These are phyloP conservation scores for Aphodius granarius DNA, from an alignment of 2,888 invertebrate species.

Conservation along the genomic window DNA sequence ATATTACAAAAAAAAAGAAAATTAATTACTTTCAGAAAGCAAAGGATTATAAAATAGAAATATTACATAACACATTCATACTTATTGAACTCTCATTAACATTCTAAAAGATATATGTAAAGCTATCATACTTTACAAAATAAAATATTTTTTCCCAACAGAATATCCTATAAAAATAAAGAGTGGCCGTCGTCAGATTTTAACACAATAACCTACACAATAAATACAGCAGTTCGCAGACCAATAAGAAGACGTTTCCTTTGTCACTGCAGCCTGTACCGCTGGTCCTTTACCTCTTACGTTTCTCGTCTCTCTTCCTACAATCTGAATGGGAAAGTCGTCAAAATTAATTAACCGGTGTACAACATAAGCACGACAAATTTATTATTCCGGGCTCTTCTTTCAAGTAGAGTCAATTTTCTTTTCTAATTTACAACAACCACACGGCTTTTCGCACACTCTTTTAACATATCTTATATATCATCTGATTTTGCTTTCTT, in stretches of 20 bases:
- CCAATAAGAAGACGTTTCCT: neutral
- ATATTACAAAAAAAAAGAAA: neutral
- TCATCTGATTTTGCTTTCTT: slow-evolving; percentile 47
- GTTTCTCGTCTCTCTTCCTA: neutral
- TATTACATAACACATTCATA: slow-evolving; percentile 26
- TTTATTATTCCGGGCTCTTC: slow-evolving; percentile 21
- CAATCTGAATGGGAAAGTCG: neutral
- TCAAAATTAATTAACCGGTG: slow-evolving; percentile 24
- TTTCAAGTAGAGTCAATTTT: slow-evolving; percentile 19
- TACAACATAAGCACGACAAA: slow-evolving; percentile 26
- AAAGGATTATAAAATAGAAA: slow-evolving; percentile 27
- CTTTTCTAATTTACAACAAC: slow-evolving; percentile 26
- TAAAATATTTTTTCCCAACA: slow-evolving; percentile 23
- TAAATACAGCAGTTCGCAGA: slow-evolving; percentile 22
- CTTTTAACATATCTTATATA: slow-evolving; percentile 36
- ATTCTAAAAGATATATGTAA: slow-evolving; percentile 21
- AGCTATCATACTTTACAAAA: slow-evolving; percentile 28
- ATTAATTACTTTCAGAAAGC: neutral
- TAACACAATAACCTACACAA: slow-evolving; percentile 14
- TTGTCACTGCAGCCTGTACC: neutral
- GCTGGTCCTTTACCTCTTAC: neutral
- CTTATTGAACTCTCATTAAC: slow-evolving; percentile 14
- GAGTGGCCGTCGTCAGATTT: slow-evolving; percentile 15
- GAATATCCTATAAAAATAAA: slow-evolving; percentile 25
- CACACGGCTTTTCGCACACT: slow-evolving; percentile 34